phyloP scores from a whole-genome alignment of 2,888 invertebrate genomes.

The Amphiduros pacificus region DNA sequence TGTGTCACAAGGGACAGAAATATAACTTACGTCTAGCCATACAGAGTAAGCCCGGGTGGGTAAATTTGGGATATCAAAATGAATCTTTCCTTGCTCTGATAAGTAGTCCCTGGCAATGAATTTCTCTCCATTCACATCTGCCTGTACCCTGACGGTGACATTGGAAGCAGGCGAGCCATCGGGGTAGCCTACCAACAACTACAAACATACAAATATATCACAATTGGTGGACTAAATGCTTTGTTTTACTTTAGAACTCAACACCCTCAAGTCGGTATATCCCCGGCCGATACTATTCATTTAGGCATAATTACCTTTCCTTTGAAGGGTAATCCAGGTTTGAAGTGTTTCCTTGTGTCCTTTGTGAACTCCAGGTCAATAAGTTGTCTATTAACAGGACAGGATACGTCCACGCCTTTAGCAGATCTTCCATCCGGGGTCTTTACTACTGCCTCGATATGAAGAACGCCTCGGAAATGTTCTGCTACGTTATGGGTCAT shows the following conservation, averaged over 20 bases:
- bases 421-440: constrained; percentile 19
- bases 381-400: constrained; percentile 26
- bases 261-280: no score
- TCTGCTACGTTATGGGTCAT: constrained; percentile 4
- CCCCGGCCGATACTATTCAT: no score
- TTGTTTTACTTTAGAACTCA: no score
- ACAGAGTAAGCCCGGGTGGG: constrained; percentile 23
- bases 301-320: constrained; percentile 67
- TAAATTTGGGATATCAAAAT: constrained; percentile 22
- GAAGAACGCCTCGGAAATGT: constrained; percentile 28
- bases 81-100: constrained; percentile 18
- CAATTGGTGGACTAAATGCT: no score
- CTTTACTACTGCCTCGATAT: constrained; percentile 24
- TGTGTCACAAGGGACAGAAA: no score
- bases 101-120: constrained; percentile 25
- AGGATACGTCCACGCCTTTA: constrained; percentile 20
- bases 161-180: constrained; percentile 47
- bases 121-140: constrained; percentile 29
- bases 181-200: constrained; percentile 46
- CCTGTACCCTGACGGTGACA: constrained; percentile 38
- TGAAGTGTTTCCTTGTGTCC: constrained; percentile 67
- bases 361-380: constrained; percentile 66
- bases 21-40: constrained; percentile 25
- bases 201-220: no score
- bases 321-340: constrained; percentile 73